These are phyloP conservation scores for Drosophila sp. DNA, from an alignment of 1,140 invertebrate species.

Conservation along the genomic window DNA sequence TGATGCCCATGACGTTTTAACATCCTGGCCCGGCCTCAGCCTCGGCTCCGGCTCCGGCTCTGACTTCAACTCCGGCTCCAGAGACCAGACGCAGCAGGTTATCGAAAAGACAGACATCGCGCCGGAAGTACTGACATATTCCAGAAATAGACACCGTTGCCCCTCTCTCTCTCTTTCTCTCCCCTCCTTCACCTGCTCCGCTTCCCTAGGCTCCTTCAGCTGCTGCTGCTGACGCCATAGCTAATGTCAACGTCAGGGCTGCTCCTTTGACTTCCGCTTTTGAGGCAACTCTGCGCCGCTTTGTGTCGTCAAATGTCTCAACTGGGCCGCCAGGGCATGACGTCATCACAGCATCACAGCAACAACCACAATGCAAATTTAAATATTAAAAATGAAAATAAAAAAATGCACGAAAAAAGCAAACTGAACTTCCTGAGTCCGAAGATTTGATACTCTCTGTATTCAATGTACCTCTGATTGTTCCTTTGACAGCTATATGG, in stretches of 20 bases:
- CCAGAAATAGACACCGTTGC: constrained; percentile 37
- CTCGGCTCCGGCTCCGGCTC: neutral
- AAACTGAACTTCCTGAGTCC: neutral
- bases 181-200: neutral
- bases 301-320: constrained; percentile 67
- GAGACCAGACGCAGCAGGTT: constrained; percentile 55
- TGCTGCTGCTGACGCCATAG: constrained; percentile 7
- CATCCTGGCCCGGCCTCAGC: constrained; percentile 4
- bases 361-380: constrained; percentile 25
- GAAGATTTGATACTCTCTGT: too few species aligned
- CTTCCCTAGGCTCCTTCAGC: neutral
- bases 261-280: constrained; percentile 43
- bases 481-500: too few species aligned
- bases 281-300: constrained; percentile 52
- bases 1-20: constrained; percentile 18
- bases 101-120: constrained; percentile 31
- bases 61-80: neutral
- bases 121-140: constrained; percentile 70
- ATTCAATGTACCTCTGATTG: too few species aligned
- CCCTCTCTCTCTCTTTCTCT: neutral
- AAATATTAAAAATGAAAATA: constrained; percentile 27
- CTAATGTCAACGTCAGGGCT: constrained; percentile 53
- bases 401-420: constrained; percentile 9
- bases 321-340: constrained; percentile 54
- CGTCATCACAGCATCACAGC: constrained; percentile 44